Base-by-base conservation (phyloP, 2,113 vertebrate species). In the Lepus timidus region DNA sequence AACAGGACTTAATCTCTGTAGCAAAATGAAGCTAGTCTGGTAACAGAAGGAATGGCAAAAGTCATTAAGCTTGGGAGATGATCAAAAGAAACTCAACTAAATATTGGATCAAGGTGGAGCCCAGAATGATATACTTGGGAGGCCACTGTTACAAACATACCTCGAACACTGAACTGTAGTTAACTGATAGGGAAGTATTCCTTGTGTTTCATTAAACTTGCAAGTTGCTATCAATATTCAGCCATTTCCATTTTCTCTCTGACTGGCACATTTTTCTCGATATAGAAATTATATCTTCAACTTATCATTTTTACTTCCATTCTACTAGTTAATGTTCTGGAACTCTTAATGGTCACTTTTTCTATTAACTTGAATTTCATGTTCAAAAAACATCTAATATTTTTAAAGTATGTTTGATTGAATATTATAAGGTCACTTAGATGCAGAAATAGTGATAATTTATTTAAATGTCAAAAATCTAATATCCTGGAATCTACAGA, bases 271-370 rank as follows among this genome's bases (percentile, higher is more conserved):
- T 52, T 82, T 92, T 81, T 88, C 51, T 91, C 44, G 52, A 17
- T 25, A 20, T 52, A 68, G 7, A 23, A 76, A 20, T 64, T 64
- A 82, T 76, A n/a, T 55, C 62, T 55, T 75, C 36, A 85, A 71
- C 68, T 78, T 11, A 58, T 31, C 11, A 71, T 67, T 39, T 93
- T 65, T 55, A 78, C 68, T 70, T 85, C 14, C 29, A 71, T 65
- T 82, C 89, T 70, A 64, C 51, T 44, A 94, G 16, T 90, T 85
- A 75, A 75, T 80, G 29, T 31, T 79, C 36, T 88, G 84, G 65
- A 89, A 79, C 17, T 62, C 39, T 33, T 85, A 61, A 52, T 94
- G 51, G 67, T 88, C 36, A 79, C 7, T 73, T 73, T 82, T 61
- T 75, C 23, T 70, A 74, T 64, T 82, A 91, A 62, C 70, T 90